A percentile compares a stretch with the other conserved stretches of the same genome.
phyloP scores from a whole-genome alignment of 2,797 vertebrate species.

The Glossophaga mutica region DNA sequence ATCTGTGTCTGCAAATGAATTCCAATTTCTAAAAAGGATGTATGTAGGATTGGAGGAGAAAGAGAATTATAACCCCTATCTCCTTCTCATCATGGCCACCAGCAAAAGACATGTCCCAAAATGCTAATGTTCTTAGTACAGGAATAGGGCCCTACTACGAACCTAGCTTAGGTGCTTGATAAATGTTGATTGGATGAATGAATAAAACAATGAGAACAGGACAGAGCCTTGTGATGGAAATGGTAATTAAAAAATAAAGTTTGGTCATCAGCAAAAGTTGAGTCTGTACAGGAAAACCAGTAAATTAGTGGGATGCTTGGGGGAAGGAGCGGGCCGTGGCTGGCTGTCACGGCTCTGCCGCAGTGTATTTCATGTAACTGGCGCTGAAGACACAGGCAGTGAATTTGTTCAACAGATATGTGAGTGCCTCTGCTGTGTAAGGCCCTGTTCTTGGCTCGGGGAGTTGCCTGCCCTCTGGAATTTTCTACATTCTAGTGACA shows the following conservation, averaged over 20 bases:
- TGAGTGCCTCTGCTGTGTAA: not conserved
- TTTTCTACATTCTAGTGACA: not conserved
- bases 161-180: not conserved
- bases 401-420: not conserved
- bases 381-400: not conserved
- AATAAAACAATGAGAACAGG: not conserved
- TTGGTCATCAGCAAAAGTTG: not conserved
- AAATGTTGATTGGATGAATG: not conserved
- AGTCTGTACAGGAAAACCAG: not conserved
- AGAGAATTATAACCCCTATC: not conserved
- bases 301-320: not conserved
- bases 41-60: not conserved
- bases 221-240: not conserved
- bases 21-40: not conserved
- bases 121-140: not conserved
- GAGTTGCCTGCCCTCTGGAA: not conserved
- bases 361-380: not conserved
- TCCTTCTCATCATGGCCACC: not conserved
- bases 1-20: not conserved
- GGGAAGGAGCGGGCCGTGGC: not conserved
- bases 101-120: not conserved
- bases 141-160: not conserved
- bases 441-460: not conserved
- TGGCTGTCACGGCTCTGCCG: not conserved
- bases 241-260: not conserved